Evolutionary conservation across 2,113 vertebrate genomes (phyloP).

Genomic region (Nothobranchius kuhntae): DNA sequence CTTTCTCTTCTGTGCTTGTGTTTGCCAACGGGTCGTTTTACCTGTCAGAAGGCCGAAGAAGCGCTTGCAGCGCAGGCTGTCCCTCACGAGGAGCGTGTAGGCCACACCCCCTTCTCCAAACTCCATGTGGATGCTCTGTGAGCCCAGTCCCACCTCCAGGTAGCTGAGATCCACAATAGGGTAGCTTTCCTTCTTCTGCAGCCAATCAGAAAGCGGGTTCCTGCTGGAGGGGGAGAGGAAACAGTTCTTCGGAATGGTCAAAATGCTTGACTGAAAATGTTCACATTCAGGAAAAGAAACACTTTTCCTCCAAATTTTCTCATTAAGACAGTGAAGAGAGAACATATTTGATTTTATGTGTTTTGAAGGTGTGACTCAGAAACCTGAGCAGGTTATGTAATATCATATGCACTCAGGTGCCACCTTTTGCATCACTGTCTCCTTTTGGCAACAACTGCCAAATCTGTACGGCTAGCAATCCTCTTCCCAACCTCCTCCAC

Average conservation of each 20-base stretch:
- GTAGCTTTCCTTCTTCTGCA: conserved; percentile 82
- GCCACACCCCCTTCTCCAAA: conserved; percentile 81
- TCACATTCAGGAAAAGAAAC: not conserved
- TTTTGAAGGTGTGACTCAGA: conserved; percentile 69
- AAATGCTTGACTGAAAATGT: not conserved
- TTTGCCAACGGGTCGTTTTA: conserved; percentile 52
- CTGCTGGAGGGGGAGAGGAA: conserved; percentile 61
- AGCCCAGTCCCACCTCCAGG: conserved; percentile 87
- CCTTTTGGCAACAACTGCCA: not conserved
- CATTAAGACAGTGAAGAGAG: conserved; percentile 1
- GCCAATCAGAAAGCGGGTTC: conserved; percentile 86
- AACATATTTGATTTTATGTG: conserved; percentile 45
- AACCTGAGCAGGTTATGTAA: conserved; percentile 55
- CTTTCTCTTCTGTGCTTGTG: not conserved
- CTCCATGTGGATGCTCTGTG: conserved; percentile 87
- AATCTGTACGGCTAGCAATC: no score
- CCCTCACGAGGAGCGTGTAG: conserved; percentile 87
- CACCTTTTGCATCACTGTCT: conserved; percentile 21
- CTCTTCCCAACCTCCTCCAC: no score
- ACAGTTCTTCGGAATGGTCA: not conserved
- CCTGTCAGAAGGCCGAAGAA: conserved; percentile 85
- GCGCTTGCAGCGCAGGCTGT: conserved; percentile 81
- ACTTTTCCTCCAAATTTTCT: not conserved
- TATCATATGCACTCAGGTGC: not conserved
- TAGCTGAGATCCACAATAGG: conserved; percentile 82